Conservation (phyloP, 1,140 invertebrate genomes). For the Camponotus vicinus region DNA sequence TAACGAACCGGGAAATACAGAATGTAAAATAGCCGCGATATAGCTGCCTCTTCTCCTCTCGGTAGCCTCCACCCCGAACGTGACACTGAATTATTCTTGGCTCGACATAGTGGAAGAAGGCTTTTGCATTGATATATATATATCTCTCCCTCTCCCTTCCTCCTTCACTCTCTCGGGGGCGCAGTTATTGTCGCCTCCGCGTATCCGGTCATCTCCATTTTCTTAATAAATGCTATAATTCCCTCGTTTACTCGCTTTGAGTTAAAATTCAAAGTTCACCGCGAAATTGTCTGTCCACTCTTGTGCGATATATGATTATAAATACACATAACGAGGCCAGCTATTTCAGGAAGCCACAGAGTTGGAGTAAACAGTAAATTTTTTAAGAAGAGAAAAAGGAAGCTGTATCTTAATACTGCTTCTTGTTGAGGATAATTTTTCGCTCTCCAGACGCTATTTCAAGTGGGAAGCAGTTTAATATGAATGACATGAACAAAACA, state of each 20-base stretch:
- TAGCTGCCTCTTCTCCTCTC: constrained; percentile 44
- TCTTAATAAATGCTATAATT: constrained; percentile 53
- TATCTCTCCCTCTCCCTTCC: not conserved
- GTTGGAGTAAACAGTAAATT: not conserved
- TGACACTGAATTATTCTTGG: constrained; percentile 67
- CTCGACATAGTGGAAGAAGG: constrained; percentile 46
- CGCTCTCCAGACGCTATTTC: not conserved
- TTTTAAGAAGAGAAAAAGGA: not conserved
- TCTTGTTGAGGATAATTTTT: not conserved
- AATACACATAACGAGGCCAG: not conserved
- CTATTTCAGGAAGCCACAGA: not conserved
- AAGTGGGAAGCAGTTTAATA: not conserved
- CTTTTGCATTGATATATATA: constrained; percentile 55
- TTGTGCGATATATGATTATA: constrained; percentile 3
- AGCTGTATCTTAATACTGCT: no score
- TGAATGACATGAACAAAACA: not conserved
- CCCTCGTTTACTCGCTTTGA: not conserved
- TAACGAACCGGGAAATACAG: constrained; percentile 81
- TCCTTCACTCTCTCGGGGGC: constrained; percentile 23
- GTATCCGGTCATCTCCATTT: constrained; percentile 27
- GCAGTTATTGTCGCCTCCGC: constrained; percentile 52
- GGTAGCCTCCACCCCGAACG: constrained; percentile 29
- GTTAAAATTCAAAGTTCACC: not conserved
- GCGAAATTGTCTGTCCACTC: constrained; percentile 11
- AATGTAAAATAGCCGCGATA: constrained; percentile 76